phyloP scores from a whole-genome alignment of 2,888 invertebrate species.

The Sphinx pinastri region DNA sequence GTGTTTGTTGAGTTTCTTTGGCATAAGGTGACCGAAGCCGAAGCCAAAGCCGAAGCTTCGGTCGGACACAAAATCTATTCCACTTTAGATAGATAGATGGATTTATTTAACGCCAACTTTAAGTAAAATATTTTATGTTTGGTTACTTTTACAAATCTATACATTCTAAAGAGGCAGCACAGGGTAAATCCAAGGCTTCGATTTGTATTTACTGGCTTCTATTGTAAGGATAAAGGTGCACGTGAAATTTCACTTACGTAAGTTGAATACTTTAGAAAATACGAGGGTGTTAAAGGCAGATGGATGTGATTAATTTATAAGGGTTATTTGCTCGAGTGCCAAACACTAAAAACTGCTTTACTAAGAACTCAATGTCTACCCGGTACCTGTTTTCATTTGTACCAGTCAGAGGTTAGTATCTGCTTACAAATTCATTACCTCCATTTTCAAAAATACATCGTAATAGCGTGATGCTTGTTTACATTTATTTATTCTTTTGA shows the following conservation, averaged over 20 bases:
- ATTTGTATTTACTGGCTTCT: background rate
- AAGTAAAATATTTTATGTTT: background rate
- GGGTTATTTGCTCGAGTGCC: background rate
- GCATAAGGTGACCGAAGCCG: too few species aligned
- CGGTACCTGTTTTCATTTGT: background rate
- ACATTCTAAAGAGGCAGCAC: background rate
- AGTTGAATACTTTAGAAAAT: background rate
- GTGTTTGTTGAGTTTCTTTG: too few species aligned
- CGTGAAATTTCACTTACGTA: background rate
- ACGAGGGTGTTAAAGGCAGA: background rate
- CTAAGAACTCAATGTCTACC: background rate
- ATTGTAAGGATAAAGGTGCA: background rate
- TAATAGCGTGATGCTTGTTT: background rate
- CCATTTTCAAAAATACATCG: background rate
- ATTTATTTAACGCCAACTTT: background rate
- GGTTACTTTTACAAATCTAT: too few species aligned
- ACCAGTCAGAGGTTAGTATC: background rate
- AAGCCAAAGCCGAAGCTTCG: too few species aligned
- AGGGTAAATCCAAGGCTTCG: background rate
- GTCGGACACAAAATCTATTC: too few species aligned
- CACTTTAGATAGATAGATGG: too few species aligned
- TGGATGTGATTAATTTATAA: constrained; percentile 5
- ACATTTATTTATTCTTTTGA: background rate
- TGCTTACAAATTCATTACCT: background rate
- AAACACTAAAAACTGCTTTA: background rate